Base-by-base conservation (phyloP, 2,113 vertebrate genomes). In the Oreocharis arfaki region DNA sequence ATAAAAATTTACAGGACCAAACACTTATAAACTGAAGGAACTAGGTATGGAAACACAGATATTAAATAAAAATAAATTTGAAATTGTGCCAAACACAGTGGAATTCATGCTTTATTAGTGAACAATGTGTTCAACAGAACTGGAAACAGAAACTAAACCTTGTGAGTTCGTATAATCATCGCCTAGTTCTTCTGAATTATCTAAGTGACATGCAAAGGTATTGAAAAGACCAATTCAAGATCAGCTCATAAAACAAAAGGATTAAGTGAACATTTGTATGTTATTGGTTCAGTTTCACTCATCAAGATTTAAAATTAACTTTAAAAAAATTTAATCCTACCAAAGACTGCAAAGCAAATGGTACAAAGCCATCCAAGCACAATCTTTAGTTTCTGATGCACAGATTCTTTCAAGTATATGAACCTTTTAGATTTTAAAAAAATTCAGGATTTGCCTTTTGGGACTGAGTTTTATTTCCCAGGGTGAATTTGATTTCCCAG, bases 381-480 rank as follows among this genome's bases (percentile, higher is more conserved):
- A 1, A 64, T n/a, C 57, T 79, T 83, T 74, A 57, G 11, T 46
- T 77, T 33, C 10, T 39, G 14, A 27, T 80, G 13, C 47, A 90
- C 37, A 69, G 16, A 44, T 70, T 93, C 12, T 83, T 69, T 70
- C n/a, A 50, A 81, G 21, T 35, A 46, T 42, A 80, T 46, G 3
- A 69, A 24, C 27, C 16, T 52, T 37, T 52, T 78, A 55, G 27
- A 84, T 52, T 86, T 87, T 67, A 42, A 59, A 90, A 95, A 6
- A 5, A 50, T 28, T 84, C 24, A 50, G 35, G 16, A n/a, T 80
- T 89, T 39, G 24, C 4, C 57, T 87, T 85, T 70, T 56, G 67
- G 16, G 53, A 68, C 32, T 56, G 17, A 90, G 16, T 76, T 87
- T 77, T 13, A 64, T 93, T 91, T 92, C 56, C 42, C 56, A 61